Evolutionary conservation across 1,140 invertebrate genomes (phyloP), one percentile per base, ranked within the genome.

Genomic region (Ostrea edulis): DNA sequence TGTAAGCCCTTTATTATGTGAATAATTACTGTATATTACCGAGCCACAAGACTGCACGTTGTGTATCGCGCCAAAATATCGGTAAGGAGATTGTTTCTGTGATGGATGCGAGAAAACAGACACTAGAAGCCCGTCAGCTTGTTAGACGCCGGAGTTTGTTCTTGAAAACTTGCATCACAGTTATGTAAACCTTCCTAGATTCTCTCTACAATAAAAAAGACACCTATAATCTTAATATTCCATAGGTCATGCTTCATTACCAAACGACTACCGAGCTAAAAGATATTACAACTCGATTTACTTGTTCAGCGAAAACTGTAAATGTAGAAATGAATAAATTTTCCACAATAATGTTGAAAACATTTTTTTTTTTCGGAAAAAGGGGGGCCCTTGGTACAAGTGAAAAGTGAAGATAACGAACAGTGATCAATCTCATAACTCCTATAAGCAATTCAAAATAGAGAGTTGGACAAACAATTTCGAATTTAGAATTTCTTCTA

Each of bases 1-100:
- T 77, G 68, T 77, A 77, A 77, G 29, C 22, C 14, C 68, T 77
- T 35, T 77, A 77, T 77, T 29, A 77, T 77, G 68, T 77, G 68
- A 77, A 77, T 77, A 77, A 77, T 77, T 77, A 77, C 68, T 29
- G 68, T 29, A 77, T 77, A 77, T 77, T 77, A 77, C 17, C 68
- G 25, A 77, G 68, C 68, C 29, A 25, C 25, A 14, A 77, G 22
- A 17, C 29, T 29, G 25, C 68, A 35, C 68, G 68, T 25, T 77
- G 68, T 77, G 68, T 77, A 29, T 77, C 29, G 68, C 68, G 22
- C 68, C 68, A 77, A 77, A 77, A 77, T 29, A 77, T 77, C 25
- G 68, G 12, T 29, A 29, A 77, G 22, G 29, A 14, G 29, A 29
- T 12, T 22, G 25, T 77, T 29, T 25, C 14, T 77, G 29, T 77